Percentiles rank a stretch among this genome's conserved stretches.
Conservation (phyloP, 1,140 invertebrate genomes). For the Psix sp. region DNA sequence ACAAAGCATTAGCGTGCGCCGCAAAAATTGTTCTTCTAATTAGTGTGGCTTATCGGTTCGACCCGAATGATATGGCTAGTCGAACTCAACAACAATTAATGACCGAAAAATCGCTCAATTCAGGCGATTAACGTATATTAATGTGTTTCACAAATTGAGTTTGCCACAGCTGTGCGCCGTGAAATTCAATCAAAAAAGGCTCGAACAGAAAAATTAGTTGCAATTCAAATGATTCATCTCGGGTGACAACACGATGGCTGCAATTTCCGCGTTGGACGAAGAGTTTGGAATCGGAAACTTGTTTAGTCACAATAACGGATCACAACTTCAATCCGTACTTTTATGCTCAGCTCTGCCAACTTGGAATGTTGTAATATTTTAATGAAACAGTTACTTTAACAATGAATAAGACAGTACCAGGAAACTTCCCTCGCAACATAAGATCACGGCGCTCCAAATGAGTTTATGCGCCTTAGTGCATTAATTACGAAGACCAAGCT, state of each 20-base stretch:
- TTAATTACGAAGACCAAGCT: slow-evolving; percentile 53
- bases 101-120: too few relatives aligned
- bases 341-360: slow-evolving; percentile 15
- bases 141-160: too few relatives aligned
- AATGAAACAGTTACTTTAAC: slow-evolving; percentile 41
- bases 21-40: slow-evolving; percentile 23
- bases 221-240: too few relatives aligned
- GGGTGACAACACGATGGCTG: too few relatives aligned
- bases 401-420: slow-evolving; percentile 50
- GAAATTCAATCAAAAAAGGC: too few relatives aligned
- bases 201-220: too few relatives aligned
- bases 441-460: slow-evolving; percentile 42
- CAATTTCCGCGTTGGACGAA: neutral
- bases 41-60: too few relatives aligned
- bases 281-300: slow-evolving; percentile 1
- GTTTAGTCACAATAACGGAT: neutral
- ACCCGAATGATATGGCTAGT: too few relatives aligned
- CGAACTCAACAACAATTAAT: too few relatives aligned
- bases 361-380: slow-evolving; percentile 44
- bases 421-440: slow-evolving; percentile 37
- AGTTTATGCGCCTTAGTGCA: slow-evolving; percentile 53
- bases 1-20: slow-evolving; percentile 17
- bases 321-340: slow-evolving; percentile 3
- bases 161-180: too few relatives aligned
- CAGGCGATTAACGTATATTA: too few relatives aligned